Base-by-base conservation (phyloP, 2,888 invertebrate species). In the Limenitis camilla region DNA sequence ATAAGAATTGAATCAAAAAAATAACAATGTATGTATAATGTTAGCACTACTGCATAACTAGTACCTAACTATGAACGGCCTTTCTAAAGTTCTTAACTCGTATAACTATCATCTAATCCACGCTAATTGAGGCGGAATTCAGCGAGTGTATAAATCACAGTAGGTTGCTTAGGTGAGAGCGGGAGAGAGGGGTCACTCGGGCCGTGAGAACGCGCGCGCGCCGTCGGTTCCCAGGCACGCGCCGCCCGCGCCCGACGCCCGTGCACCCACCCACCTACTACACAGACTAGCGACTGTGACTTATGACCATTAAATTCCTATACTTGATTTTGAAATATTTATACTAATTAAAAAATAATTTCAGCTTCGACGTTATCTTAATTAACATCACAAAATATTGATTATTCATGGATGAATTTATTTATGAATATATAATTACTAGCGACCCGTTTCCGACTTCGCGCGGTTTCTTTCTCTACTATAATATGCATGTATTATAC, bases 221-320 rank as follows among this genome's bases (percentile, higher is more conserved):
- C 80, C 84, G 79, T 72, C 76, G 83, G 82, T 82, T 82, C 82
- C 82, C 82, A 82, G 82, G 72, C 83, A 82, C 88, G 88, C 88
- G 88, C 84, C 87, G 79, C 75, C 75, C 76, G 78, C 79, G 77
- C 76, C 69, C 64, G 67, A 69, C 75, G 72, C 74, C 53, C 54
- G 59, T 57, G 67, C 56, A 52, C 42, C 45, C 33, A n/a, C 40
- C 40, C 35, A 8, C n/a, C n/a, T n/a, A n/a, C n/a, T n/a, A 6
- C 33, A 43, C 45, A 39, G 28, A 27, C 29, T 39, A n/a, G 19
- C 19, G 19, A 19, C 19, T 10, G 42, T 52, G 39, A 36, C 52
- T 41, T 52, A 51, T 51, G 50, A 40, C 30, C 40, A 36, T 33
- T 19, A 28, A 49, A 47, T 47, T 48, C 48, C 31, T n/a, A 40